These are phyloP conservation scores for Zaprionus capensis DNA, from an alignment of 1,140 invertebrate genomes.

Conservation along the genomic window DNA sequence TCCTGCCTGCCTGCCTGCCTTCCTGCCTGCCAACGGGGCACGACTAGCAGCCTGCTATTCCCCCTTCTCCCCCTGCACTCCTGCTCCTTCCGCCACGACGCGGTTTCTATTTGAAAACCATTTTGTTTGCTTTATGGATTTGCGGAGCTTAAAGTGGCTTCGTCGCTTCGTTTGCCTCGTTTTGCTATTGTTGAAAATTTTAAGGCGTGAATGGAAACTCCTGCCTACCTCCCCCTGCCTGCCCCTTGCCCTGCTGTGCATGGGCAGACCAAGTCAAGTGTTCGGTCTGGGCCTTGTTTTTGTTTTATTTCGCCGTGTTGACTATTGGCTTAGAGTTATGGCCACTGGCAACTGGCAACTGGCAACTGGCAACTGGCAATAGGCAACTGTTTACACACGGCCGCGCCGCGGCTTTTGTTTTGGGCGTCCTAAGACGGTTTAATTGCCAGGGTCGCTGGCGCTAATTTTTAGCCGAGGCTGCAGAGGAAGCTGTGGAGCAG, in stretches of 20 bases:
- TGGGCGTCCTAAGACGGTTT: slow-evolving; percentile 53
- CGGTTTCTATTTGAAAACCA: slow-evolving; percentile 80
- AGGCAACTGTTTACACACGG: slow-evolving; percentile 65
- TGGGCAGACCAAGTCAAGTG: slow-evolving; percentile 54
- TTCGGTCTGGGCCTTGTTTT: slow-evolving; percentile 64
- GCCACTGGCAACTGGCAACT: slow-evolving; percentile 61
- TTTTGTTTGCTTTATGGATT: slow-evolving; percentile 84
- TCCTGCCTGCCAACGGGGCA: slow-evolving; percentile 9
- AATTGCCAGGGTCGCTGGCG: slow-evolving; percentile 67
- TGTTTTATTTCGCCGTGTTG: slow-evolving; percentile 80
- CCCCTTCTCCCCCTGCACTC: background rate
- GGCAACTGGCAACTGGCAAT: slow-evolving; percentile 22
- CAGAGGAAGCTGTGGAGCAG: background rate
- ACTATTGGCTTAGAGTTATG: slow-evolving; percentile 79
- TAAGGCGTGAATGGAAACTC: slow-evolving; percentile 48
- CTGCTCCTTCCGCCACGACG: slow-evolving; percentile 25
- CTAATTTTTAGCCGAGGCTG: slow-evolving; percentile 43
- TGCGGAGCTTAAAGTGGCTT: slow-evolving; percentile 82
- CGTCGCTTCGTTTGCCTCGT: slow-evolving; percentile 80
- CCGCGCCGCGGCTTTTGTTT: slow-evolving; percentile 43
- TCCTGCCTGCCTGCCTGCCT: slow-evolving; percentile 14
- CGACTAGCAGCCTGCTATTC: background rate
- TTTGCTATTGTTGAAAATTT: slow-evolving; percentile 80
- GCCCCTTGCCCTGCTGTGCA: background rate
- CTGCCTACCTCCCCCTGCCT: background rate